Evolutionary conservation across 2,888 invertebrate genomes (phyloP), one percentile per base, ranked within the genome.

Genomic region (Cosmia pyralina): DNA sequence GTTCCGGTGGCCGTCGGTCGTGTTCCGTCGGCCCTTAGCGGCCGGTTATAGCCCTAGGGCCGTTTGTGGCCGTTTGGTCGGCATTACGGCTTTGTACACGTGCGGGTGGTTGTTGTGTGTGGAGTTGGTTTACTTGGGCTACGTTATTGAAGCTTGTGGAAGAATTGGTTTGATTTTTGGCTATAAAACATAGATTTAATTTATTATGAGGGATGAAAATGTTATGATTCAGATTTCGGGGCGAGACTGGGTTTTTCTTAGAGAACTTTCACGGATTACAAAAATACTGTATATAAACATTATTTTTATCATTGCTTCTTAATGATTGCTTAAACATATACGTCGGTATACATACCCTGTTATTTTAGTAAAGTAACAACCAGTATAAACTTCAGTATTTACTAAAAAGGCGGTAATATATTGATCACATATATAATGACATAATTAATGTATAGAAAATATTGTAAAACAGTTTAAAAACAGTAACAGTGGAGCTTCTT

Each of bases 41-140:
- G 70, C 69, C 55, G 77, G 75, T 82, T 79, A 83, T 84, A 74
- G 77, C 84, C 82, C 84, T 84, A 94, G 92, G 93, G 93, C 92
- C 93, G 90, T 93, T 94, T 92, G 92, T 87, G 92, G 89, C 93
- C 55, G 46, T 58, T 53, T 75, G 65, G 41, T 34, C 57, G 48
- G 22, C 72, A 60, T 84, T 84, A 86, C 63, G 80, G 74, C 65
- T 74, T 52, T 69, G 73, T 73, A 53, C 84, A 80, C 83, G 73
- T 79, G 22, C 71, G 57, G 50, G 11, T 17, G 6, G 44, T 11
- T 55, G 57, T 68, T 11, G 71, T 67, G 63, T 41, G 63, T 10
- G n/a, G 50, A 11, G 48, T 19, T 34, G 58, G 70, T 73, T 69
- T 60, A 70, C 75, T 82, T 62, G 46, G 34, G 34, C 41, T 52